Conservation (phyloP, 2,888 invertebrate genomes). For the Geotrupes spiniger region DNA sequence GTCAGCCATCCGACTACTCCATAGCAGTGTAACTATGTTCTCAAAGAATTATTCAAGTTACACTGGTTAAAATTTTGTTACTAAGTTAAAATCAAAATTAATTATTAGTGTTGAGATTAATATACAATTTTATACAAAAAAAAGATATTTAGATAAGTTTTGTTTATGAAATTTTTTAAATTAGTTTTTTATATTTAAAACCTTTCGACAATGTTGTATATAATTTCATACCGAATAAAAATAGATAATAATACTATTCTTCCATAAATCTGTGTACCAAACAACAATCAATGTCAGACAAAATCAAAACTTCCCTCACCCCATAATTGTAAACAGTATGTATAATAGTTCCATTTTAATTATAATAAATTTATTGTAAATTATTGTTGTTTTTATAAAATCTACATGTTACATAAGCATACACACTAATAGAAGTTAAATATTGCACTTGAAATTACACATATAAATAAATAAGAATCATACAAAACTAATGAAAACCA, state of each 20-base stretch:
- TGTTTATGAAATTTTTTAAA: constrained; percentile 22
- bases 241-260: constrained; percentile 27
- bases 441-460: constrained; percentile 8
- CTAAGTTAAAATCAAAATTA: constrained; percentile 30
- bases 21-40: constrained; percentile 63
- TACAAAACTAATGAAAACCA: no score
- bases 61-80: constrained; percentile 25
- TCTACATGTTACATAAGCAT: no score
- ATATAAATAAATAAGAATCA: no score
- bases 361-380: constrained; percentile 33
- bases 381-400: constrained; percentile 18
- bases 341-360: constrained; percentile 40
- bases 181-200: constrained; percentile 10
- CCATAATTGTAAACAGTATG: constrained; percentile 40
- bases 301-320: constrained; percentile 38
- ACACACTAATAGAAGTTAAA: constrained; percentile 1
- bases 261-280: constrained; percentile 40
- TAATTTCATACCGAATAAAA: constrained; percentile 22
- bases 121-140: constrained; percentile 43
- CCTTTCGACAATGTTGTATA: constrained; percentile 17
- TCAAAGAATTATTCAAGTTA: constrained; percentile 16
- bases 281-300: constrained; percentile 41
- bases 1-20: constrained; percentile 69
- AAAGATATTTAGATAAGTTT: constrained; percentile 22
- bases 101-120: constrained; percentile 35